Conservation (phyloP, 2,113 vertebrate genomes). For the Odocoileus hemionus region DNA sequence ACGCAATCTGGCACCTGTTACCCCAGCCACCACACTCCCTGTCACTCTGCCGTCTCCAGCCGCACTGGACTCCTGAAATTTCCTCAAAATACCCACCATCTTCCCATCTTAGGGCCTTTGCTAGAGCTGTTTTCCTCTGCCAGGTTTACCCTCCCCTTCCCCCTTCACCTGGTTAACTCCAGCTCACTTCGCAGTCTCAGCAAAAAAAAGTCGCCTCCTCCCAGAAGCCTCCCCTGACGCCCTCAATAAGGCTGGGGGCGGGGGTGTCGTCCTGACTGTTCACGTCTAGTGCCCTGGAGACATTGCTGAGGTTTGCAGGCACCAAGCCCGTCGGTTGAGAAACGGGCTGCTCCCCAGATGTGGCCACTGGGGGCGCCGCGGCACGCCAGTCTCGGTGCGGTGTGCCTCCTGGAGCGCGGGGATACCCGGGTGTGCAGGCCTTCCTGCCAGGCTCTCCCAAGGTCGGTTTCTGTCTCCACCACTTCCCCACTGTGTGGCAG, state of each 20-base stretch:
- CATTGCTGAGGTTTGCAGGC: neutral
- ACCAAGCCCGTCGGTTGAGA: neutral
- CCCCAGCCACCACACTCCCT: neutral
- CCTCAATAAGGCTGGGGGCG: neutral
- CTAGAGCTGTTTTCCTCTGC: neutral
- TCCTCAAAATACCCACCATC: rapidly evolving
- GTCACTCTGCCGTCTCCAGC: neutral
- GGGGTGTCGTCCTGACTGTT: neutral
- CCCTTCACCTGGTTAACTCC: neutral
- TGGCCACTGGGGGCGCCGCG: neutral
- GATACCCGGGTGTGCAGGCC: neutral
- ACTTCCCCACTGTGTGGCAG: neutral
- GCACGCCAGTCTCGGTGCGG: neutral
- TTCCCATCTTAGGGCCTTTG: neutral
- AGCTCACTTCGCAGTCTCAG: neutral
- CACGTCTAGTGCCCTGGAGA: neutral
- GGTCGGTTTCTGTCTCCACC: neutral
- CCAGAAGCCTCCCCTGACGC: neutral
- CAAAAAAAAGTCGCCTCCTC: neutral
- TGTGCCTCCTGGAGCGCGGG: neutral
- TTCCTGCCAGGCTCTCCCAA: neutral
- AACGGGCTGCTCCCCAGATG: neutral
- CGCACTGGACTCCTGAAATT: no score
- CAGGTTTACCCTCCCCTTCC: neutral
- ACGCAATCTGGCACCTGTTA: neutral